Conservation (phyloP, 2,113 vertebrate species). For the Chlamydotis undulata region DNA sequence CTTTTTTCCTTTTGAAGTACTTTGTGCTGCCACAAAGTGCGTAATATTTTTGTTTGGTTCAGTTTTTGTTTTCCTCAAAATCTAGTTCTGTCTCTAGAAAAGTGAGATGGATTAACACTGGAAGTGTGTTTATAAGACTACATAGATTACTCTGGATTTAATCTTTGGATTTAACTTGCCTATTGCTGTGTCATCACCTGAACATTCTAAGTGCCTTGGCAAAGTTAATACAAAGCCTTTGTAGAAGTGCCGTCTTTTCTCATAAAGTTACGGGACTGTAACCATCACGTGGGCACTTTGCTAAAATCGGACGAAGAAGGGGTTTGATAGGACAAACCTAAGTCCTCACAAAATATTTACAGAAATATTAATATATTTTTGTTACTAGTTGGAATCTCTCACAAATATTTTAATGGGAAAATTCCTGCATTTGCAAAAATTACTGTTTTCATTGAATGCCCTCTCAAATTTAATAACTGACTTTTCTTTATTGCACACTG, state of each 20-base stretch:
- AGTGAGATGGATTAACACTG: background rate
- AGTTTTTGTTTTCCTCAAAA: background rate
- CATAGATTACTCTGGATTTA: background rate
- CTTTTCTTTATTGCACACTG: background rate
- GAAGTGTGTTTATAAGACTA: background rate
- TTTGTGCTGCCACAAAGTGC: background rate
- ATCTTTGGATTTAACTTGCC: background rate
- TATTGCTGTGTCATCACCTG: background rate
- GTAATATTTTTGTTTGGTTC: background rate
- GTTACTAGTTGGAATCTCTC: background rate
- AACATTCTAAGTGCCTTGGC: background rate
- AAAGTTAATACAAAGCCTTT: background rate
- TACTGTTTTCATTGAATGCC: background rate
- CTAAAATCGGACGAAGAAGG: background rate
- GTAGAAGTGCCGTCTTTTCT: background rate
- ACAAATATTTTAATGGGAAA: background rate
- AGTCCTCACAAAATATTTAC: background rate
- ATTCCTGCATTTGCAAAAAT: background rate
- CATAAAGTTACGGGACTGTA: background rate
- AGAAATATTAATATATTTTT: background rate
- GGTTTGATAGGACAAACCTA: background rate
- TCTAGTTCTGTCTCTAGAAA: background rate
- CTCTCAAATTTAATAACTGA: background rate
- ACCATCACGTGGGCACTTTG: background rate
- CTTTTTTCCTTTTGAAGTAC: background rate